phyloP scores from a whole-genome alignment of 2,113 vertebrate genomes.

The Nicator chloris region DNA sequence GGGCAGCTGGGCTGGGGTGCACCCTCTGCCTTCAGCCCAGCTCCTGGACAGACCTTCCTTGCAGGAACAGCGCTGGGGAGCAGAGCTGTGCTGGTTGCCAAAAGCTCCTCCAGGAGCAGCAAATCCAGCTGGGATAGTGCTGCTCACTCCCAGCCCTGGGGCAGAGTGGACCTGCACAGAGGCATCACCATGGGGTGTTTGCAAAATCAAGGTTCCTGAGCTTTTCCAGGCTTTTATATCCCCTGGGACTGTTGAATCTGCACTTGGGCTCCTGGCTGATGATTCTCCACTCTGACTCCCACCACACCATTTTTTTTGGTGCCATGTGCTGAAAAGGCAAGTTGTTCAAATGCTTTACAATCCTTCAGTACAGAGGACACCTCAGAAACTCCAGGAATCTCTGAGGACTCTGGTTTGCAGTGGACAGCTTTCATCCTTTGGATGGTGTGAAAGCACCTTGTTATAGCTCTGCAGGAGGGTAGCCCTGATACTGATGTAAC shows the following conservation, averaged over 20 bases:
- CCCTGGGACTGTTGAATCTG: neutral
- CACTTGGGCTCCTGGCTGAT: neutral
- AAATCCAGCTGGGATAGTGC: neutral
- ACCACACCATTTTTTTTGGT: neutral
- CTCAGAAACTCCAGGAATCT: neutral
- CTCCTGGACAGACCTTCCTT: neutral
- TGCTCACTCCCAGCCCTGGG: neutral
- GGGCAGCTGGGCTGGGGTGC: neutral
- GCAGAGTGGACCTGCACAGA: neutral
- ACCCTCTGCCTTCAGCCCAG: neutral
- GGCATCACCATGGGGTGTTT: accelerated
- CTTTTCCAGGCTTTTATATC: neutral
- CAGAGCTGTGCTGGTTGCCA: neutral
- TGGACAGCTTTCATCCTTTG: neutral
- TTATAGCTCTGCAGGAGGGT: neutral
- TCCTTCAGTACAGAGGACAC: neutral
- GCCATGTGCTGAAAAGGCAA: neutral
- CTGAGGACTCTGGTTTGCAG: neutral
- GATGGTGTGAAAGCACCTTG: neutral
- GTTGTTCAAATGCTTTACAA: neutral
- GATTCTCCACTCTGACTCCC: neutral
- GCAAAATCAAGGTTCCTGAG: neutral
- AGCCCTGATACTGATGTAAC: neutral
- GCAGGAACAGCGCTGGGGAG: neutral
- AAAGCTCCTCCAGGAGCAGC: neutral